A percentile compares a stretch with the other conserved stretches of the same genome.
phyloP scores from a whole-genome alignment of 2,888 invertebrate genomes.

The Cerastoderma edule region DNA sequence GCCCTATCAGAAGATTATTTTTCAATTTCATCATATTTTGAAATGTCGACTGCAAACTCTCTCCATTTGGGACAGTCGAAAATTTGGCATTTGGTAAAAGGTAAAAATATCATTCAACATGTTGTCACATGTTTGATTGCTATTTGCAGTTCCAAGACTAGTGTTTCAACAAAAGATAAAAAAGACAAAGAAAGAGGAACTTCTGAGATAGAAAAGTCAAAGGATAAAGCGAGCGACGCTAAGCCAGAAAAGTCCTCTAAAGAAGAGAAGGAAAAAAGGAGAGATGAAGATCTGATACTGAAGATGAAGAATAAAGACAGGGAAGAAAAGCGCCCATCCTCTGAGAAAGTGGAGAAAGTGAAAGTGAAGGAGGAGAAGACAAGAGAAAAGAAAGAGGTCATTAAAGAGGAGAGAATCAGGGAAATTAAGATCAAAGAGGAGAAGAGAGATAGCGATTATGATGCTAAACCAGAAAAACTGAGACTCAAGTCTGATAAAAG shows the following conservation, averaged over 20 bases:
- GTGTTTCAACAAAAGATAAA: slow-evolving; percentile 44
- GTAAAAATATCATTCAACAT: neutral
- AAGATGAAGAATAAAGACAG: slow-evolving; percentile 29
- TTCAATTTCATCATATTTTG: no score
- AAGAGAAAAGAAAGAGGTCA: slow-evolving; percentile 40
- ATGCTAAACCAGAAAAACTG: slow-evolving; percentile 48
- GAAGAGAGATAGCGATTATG: slow-evolving; percentile 35
- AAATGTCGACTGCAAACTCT: no score
- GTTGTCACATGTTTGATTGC: neutral
- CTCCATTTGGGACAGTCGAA: no score
- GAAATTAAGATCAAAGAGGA: slow-evolving; percentile 61
- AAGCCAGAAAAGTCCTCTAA: slow-evolving; percentile 33
- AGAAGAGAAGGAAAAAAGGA: slow-evolving; percentile 41
- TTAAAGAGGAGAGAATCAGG: slow-evolving; percentile 53
- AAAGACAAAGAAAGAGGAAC: slow-evolving; percentile 41
- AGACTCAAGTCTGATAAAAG: slow-evolving; percentile 37
- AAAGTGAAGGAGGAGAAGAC: slow-evolving; percentile 40
- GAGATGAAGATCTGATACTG: slow-evolving; percentile 27
- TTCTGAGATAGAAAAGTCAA: slow-evolving; percentile 37
- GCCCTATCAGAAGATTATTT: no score
- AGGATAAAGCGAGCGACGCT: slow-evolving; percentile 21
- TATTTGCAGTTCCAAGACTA: slow-evolving; percentile 9
- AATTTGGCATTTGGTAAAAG: neutral
- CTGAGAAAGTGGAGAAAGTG: slow-evolving; percentile 34
- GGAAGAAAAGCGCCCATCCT: slow-evolving; percentile 11